phyloP scores from a whole-genome alignment of 2,113 vertebrate genomes.

The Salvator merianae region DNA sequence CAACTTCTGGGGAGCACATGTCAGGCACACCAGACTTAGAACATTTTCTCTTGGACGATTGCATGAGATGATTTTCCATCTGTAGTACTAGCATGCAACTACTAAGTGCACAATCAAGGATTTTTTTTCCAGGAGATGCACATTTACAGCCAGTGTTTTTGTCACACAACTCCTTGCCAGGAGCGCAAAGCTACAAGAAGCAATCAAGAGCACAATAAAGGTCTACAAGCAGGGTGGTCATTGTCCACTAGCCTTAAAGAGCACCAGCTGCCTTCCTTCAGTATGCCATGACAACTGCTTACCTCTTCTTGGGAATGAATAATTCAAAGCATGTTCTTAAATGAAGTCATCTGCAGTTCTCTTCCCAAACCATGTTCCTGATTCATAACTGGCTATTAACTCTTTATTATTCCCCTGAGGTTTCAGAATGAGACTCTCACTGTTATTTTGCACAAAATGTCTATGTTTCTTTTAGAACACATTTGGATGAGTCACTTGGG shows the following conservation, averaged over 20 bases:
- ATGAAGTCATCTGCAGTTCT: constrained; percentile 51
- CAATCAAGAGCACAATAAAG: neutral
- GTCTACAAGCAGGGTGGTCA: neutral
- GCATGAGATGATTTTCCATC: neutral
- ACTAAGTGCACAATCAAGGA: neutral
- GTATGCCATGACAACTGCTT: fast-evolving
- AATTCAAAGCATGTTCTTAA: constrained; percentile 37
- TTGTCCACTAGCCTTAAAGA: neutral
- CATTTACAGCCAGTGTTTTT: neutral
- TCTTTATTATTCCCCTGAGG: neutral
- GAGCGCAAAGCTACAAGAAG: neutral
- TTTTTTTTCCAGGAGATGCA: neutral
- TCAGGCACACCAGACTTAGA: no score
- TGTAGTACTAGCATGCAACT: neutral
- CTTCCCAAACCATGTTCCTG: constrained; percentile 43
- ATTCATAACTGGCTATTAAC: constrained; percentile 38
- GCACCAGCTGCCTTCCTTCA: neutral
- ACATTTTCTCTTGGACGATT: no score
- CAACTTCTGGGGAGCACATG: no score
- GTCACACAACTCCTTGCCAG: neutral
- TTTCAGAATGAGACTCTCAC: constrained; percentile 34
- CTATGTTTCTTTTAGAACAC: constrained; percentile 12
- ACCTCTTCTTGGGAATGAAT: constrained; percentile 33
- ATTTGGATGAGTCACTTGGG: neutral
- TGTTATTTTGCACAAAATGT: constrained; percentile 40